A percentile compares a stretch with the other conserved stretches of the same genome.
phyloP scores from a whole-genome alignment of 1,140 invertebrate species.

The Microplitis mediator region DNA sequence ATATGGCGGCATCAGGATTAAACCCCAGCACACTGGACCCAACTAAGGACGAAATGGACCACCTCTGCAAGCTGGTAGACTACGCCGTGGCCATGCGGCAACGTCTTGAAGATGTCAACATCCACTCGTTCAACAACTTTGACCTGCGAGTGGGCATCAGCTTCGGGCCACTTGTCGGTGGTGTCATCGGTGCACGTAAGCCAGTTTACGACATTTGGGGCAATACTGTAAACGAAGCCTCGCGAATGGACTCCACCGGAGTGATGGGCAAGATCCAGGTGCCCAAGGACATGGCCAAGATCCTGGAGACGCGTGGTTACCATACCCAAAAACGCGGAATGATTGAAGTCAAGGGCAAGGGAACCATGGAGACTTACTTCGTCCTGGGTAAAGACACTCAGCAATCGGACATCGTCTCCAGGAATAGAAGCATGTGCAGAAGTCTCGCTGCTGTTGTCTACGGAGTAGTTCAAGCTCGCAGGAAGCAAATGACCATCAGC shows the following conservation, averaged over 20 bases:
- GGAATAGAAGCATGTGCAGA: slow-evolving; percentile 76
- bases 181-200: slow-evolving; percentile 96
- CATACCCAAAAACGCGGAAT: slow-evolving; percentile 77
- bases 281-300: slow-evolving; percentile 80
- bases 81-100: slow-evolving; percentile 92
- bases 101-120: slow-evolving; percentile 90
- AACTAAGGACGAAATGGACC: slow-evolving; percentile 70
- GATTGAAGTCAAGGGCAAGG: slow-evolving; percentile 93
- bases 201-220: slow-evolving; percentile 99
- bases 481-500: slow-evolving; percentile 60
- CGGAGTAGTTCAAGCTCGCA: slow-evolving; percentile 77
- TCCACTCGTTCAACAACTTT: slow-evolving; percentile 97
- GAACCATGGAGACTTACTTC: slow-evolving; percentile 93
- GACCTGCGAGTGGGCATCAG: slow-evolving; percentile 93
- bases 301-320: slow-evolving; percentile 74
- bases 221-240: slow-evolving; percentile 94
- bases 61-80: slow-evolving; percentile 87
- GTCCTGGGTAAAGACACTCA: slow-evolving; percentile 70
- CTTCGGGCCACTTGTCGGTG: slow-evolving; percentile 92
- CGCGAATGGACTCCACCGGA: slow-evolving; percentile 91
- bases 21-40: slow-evolving; percentile 71
- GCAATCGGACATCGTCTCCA: slow-evolving; percentile 57
- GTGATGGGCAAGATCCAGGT: slow-evolving; percentile 87
- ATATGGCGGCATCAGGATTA: slow-evolving; percentile 98
- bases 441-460: slow-evolving; percentile 86